Base-by-base conservation (phyloP, 2,888 invertebrate genomes). In the Branchellion lobata region DNA sequence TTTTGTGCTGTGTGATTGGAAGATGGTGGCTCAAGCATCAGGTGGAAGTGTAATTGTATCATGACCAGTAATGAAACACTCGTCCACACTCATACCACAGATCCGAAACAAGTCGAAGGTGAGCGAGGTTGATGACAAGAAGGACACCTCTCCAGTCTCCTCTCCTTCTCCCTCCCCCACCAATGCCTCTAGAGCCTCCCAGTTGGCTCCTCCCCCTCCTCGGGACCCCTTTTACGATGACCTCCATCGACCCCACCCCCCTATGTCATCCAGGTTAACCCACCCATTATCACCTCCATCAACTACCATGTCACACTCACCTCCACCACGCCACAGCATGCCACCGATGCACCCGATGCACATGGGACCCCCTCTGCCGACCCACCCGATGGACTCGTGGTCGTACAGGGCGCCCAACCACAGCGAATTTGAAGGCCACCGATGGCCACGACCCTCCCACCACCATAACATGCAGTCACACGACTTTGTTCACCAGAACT, bases 51-150 rank as follows among this genome's bases (percentile, higher is more conserved):
- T 40, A 40, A 40, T 40, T 5, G 40, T 40, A n/a, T n/a, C n/a
- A n/a, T n/a, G n/a, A n/a, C n/a, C n/a, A n/a, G n/a, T n/a, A n/a
- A n/a, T n/a, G n/a, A n/a, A n/a, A n/a, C n/a, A 40, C 5, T 80
- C 8, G 8, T 8, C 40, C 40, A 40, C 40, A 40, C 24, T 80
- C 68, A 82, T 78, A 80, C 83, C 84, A 27, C 82, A 91, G 90
- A 92, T 93, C 91, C 90, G 93, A 88, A 91, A 94, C 81, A 94
- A 94, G 89, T 95, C 96, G 84, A 94, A 95, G 86, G 91, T 96
- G 61, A 95, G 95, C 86, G n/a, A n/a, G n/a, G n/a, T n/a, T 27
- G 79, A 80, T 29, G 79, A 69, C 21, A 74, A 79, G 14, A 68
- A 77, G 53, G 33, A 36, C 8, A 61, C 34, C 24, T 57, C 79